phyloP scores from a whole-genome alignment of 2,797 vertebrate species.

The Phalanger gymnotis region DNA sequence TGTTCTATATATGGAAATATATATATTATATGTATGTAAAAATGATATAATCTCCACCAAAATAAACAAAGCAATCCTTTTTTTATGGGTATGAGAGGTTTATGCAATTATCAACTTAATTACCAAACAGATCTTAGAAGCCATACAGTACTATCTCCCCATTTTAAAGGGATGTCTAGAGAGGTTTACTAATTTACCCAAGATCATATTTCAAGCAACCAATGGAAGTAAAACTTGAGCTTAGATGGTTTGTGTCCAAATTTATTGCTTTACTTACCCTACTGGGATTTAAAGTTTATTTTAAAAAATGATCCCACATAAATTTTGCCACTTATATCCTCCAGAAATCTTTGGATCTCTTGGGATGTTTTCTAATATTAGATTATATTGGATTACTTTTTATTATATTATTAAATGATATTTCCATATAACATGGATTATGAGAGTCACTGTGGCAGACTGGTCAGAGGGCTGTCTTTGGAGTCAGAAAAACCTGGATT shows the following conservation, averaged over 20 bases:
- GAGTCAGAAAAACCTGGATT: neutral
- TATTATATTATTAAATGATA: neutral
- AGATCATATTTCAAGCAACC: neutral
- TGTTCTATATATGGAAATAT: neutral
- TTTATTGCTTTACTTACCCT: neutral
- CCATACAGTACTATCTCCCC: neutral
- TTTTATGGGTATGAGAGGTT: neutral
- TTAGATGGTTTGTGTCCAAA: neutral
- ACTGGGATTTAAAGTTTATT: neutral
- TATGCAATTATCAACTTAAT: neutral
- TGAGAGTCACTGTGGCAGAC: neutral
- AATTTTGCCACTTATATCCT: neutral
- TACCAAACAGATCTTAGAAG: neutral
- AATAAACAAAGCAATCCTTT: neutral
- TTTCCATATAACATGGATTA: neutral
- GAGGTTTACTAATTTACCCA: neutral
- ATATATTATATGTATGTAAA: neutral
- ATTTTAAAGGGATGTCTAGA: neutral
- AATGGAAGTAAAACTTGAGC: neutral
- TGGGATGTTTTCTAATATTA: neutral
- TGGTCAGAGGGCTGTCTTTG: neutral
- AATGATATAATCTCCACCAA: neutral
- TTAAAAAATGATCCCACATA: neutral
- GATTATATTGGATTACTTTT: neutral
- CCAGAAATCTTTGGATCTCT: neutral